phyloP scores from a whole-genome alignment of 2,797 vertebrate species.

The Eleutherodactylus coqui region DNA sequence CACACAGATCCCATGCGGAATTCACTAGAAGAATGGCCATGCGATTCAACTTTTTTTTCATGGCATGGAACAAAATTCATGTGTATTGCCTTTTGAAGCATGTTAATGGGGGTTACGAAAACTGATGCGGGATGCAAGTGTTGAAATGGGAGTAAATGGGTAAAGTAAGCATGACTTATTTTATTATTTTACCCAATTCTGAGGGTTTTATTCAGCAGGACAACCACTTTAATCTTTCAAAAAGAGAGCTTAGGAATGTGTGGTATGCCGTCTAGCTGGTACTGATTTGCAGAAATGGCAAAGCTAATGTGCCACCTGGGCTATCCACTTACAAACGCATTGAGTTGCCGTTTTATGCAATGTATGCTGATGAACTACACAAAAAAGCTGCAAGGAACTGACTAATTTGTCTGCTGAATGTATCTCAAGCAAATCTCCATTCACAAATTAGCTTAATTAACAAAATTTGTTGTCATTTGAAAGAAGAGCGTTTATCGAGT shows the following conservation, averaged over 20 bases:
- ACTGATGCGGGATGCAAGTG: too few species aligned
- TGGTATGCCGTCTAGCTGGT: not conserved
- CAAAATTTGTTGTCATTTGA: conserved; percentile 28
- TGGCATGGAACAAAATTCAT: too few species aligned
- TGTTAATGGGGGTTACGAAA: too few species aligned
- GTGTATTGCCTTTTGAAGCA: too few species aligned
- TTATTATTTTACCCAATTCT: too few species aligned
- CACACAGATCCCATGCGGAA: too few species aligned
- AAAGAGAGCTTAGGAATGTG: not conserved
- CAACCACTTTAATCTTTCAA: not conserved
- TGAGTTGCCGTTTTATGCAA: not conserved
- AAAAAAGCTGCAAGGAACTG: not conserved
- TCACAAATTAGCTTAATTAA: conserved; percentile 29
- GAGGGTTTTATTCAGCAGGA: too few species aligned
- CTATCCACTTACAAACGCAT: not conserved
- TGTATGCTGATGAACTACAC: not conserved
- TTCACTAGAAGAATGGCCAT: too few species aligned
- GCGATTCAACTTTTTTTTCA: too few species aligned
- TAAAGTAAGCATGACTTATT: too few species aligned
- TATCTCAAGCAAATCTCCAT: conserved; percentile 10
- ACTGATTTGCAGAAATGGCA: not conserved
- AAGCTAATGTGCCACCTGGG: not conserved
- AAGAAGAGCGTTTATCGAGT: conserved; percentile 15
- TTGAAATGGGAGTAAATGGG: too few species aligned
- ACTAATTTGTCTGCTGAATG: conserved; percentile 11